Evolutionary conservation across 1,140 invertebrate species (phyloP), one percentile per base, ranked within the genome.

Genomic region (Pseudomyrmex sp.): DNA sequence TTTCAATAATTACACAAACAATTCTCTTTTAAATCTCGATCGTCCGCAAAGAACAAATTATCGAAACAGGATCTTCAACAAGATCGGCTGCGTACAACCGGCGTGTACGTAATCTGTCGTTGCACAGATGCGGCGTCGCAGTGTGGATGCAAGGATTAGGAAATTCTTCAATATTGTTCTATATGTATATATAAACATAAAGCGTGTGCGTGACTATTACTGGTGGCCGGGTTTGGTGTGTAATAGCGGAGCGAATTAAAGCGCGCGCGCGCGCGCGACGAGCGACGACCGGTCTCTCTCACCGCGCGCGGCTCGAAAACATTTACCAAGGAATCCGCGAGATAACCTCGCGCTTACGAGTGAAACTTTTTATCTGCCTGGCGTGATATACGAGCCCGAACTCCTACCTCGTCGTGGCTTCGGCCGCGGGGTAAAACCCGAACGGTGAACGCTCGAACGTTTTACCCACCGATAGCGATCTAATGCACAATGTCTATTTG

Each of bases 281-380:
- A 35, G 35, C 80, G 83, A 66, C 85, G 85, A 23, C 52, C 56
- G 56, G 18, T 69, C 46, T 80, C 73, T 23, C 69, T 20, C 13
- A 35, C n/a, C 9, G 26, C 26, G 26, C 48, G 13, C 12, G 46
- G 70, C 76, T 88, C 59, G 80, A 70, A 79, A 89, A 89, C 88
- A 75, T 89, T 89, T 88, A 86, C 79, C 80, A 88, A 63, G 84
- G 84, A 88, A 88, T 88, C 70, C 87, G 87, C 87, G 79, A 89
- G 87, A 89, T 88, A 88, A 86, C 77, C 87, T 75, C 79, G 59
- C 79, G 86, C 84, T 89, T 83, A 80, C 87, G 62, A 79, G 74
- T 63, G 77, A 79, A 89, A 89, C 87, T 88, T 88, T 88, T 89
- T 89, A 89, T 88, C 86, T 85, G 48, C 69, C 12, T 20, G 54